A percentile compares a stretch with the other conserved stretches of the same genome.
Conservation (phyloP, 2,113 vertebrate species). For the Ophiodon elongatus region DNA sequence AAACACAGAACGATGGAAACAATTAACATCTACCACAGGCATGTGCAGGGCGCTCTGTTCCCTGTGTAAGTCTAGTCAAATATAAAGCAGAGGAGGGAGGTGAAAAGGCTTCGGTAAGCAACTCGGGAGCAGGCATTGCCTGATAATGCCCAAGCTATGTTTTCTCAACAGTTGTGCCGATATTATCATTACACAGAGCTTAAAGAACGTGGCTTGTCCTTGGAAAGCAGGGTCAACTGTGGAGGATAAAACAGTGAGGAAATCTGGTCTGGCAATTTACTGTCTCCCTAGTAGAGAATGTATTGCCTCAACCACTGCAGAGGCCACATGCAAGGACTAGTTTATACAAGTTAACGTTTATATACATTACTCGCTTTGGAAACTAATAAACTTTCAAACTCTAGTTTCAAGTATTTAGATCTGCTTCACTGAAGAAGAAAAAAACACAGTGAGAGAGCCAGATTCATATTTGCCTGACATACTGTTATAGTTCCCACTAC, state of each 20-base stretch:
- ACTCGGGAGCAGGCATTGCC: slow-evolving; percentile 6
- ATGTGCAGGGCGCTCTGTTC: slow-evolving; percentile 34
- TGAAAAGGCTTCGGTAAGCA: slow-evolving; percentile 1
- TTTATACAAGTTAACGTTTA: not conserved
- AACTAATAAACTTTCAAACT: not conserved
- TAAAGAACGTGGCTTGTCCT: not conserved
- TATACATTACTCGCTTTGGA: not conserved
- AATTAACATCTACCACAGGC: slow-evolving; percentile 66
- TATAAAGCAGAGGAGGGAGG: not conserved
- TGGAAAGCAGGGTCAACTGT: not conserved
- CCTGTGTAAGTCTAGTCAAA: slow-evolving; percentile 33
- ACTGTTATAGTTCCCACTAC: not conserved
- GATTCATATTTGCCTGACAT: not conserved
- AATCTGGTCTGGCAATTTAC: not conserved
- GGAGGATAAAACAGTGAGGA: slow-evolving; percentile 1
- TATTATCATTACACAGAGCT: not conserved
- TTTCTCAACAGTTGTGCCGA: not conserved
- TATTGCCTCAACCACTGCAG: not conserved
- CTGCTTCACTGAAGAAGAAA: not conserved
- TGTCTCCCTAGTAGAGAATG: not conserved
- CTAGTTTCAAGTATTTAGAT: slow-evolving; percentile 1
- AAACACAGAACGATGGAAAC: slow-evolving; percentile 49
- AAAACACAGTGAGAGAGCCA: not conserved
- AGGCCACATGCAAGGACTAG: not conserved
- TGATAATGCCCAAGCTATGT: not conserved